Conservation (phyloP, 2,888 invertebrate genomes). For the Eupithecia centaureata region DNA sequence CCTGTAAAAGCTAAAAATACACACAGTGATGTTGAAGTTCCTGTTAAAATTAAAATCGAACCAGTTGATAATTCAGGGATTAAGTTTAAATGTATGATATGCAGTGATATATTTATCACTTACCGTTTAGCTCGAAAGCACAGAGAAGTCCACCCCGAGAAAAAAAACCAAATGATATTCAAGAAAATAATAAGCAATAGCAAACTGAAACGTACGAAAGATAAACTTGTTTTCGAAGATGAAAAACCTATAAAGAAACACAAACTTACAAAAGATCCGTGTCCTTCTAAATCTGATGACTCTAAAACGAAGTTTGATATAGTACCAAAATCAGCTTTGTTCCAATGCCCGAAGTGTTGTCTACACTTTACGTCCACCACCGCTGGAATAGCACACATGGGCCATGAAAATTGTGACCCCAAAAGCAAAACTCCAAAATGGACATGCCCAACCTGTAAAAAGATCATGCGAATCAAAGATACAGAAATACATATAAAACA, state of each 20-base stretch:
- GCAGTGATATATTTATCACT: conserved; percentile 24
- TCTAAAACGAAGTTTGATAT: neutral
- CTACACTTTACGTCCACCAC: conserved; percentile 48
- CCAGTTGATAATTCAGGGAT: neutral
- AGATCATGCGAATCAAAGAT: conserved; percentile 47
- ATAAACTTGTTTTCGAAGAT: conserved; percentile 22
- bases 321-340: conserved; percentile 51
- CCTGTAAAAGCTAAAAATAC: conserved; percentile 7
- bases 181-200: conserved; percentile 22
- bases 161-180: conserved; percentile 7
- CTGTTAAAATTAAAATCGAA: conserved; percentile 9
- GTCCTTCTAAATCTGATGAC: neutral
- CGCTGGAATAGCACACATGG: conserved; percentile 19
- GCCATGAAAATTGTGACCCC: neutral
- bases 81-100: conserved; percentile 36
- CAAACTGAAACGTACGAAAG: conserved; percentile 13
- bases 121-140: conserved; percentile 28
- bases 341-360: conserved; percentile 51
- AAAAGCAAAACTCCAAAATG: neutral
- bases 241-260: conserved; percentile 17
- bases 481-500: conserved; percentile 49
- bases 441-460: conserved; percentile 45
- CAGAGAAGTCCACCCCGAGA: conserved; percentile 29
- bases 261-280: neutral
- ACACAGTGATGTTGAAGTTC: neutral